These are phyloP conservation scores for Netelia inedita DNA, from an alignment of 2,888 invertebrate species.

Conservation along the genomic window DNA sequence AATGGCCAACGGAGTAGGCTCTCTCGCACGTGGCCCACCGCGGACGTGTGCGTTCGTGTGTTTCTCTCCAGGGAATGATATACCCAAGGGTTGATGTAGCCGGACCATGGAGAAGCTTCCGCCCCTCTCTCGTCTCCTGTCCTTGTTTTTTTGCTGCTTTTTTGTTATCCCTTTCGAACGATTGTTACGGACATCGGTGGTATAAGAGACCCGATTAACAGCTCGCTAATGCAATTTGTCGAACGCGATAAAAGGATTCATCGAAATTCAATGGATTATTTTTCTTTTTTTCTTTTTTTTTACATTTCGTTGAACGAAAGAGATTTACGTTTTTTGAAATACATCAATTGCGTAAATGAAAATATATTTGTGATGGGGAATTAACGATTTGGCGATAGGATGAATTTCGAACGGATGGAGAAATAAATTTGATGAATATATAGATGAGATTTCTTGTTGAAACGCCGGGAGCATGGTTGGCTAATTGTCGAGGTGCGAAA, in stretches of 20 bases:
- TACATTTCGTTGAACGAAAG: neutral
- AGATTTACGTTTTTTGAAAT: neutral
- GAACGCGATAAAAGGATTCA: conserved; percentile 17
- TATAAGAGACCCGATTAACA: conserved; percentile 51
- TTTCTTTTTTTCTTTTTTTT: neutral
- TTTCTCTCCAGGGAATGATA: conserved; percentile 62
- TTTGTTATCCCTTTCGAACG: conserved; percentile 36
- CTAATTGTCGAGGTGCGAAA: neutral
- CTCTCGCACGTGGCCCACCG: conserved; percentile 55
- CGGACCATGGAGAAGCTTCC: conserved; percentile 60
- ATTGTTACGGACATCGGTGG: conserved; percentile 56
- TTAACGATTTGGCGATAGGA: no score
- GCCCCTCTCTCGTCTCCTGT: conserved; percentile 19
- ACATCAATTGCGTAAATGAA: neutral
- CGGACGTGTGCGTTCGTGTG: conserved; percentile 68
- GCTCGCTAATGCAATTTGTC: conserved; percentile 38
- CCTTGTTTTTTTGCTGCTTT: conserved; percentile 50
- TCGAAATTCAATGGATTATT: neutral
- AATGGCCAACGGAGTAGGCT: conserved; percentile 48
- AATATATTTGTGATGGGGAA: neutral
- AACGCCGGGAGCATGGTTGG: neutral
- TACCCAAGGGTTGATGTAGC: conserved; percentile 63
- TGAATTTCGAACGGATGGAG: no score
- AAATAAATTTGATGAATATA: neutral
- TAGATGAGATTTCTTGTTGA: neutral